Evolutionary conservation across 1,140 invertebrate species (phyloP).

Genomic region (Bombyx mandarina): DNA sequence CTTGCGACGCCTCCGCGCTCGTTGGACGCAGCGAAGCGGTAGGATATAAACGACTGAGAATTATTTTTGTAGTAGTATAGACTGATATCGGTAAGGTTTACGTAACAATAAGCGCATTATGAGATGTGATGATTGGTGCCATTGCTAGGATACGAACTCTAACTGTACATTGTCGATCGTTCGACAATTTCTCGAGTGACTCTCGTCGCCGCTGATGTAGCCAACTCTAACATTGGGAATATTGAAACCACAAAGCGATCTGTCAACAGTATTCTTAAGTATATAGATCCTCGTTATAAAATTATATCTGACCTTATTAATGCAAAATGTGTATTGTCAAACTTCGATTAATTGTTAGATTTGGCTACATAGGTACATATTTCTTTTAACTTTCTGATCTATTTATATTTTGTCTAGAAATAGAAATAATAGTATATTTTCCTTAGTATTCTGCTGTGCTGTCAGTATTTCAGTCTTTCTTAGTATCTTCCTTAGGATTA

Average conservation of each 20-base stretch:
- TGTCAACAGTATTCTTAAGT: too few species aligned
- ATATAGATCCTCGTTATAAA: too few species aligned
- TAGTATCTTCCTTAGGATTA: too few species aligned
- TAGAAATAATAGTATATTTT: too few species aligned
- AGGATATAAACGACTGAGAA: slow-evolving; percentile 65
- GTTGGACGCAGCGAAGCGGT: slow-evolving; percentile 44
- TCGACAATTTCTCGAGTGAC: slow-evolving; percentile 17
- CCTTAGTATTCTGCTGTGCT: too few species aligned
- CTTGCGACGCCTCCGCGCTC: slow-evolving; percentile 36
- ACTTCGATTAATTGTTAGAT: background rate
- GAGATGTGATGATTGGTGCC: slow-evolving; percentile 69
- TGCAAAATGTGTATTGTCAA: too few species aligned
- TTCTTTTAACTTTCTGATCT: background rate
- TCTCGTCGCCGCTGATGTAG: background rate
- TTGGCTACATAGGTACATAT: background rate
- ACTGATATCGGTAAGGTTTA: slow-evolving; percentile 64
- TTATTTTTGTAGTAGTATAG: slow-evolving; percentile 71
- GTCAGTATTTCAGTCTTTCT: too few species aligned
- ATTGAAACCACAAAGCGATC: too few species aligned
- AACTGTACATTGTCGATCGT: slow-evolving; percentile 60
- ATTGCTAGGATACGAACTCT: slow-evolving; percentile 65
- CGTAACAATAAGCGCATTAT: slow-evolving; percentile 57
- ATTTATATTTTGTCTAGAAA: too few species aligned
- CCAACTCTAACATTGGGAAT: too few species aligned
- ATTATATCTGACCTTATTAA: too few species aligned